Conservation (phyloP, 2,113 vertebrate genomes). For the Camelus bactrianus region DNA sequence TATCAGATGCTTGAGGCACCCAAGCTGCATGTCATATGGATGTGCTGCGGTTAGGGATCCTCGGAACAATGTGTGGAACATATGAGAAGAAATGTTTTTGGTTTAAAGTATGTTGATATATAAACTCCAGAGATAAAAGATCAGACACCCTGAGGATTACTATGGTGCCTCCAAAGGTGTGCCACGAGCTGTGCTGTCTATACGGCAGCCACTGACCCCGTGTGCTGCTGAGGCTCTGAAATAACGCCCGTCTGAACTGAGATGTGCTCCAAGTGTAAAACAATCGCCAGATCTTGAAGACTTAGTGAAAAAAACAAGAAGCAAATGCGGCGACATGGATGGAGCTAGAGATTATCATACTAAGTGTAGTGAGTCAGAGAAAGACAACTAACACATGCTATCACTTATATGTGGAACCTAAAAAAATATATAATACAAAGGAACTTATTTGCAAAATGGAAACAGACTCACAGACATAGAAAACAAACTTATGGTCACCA, state of each 20-base stretch:
- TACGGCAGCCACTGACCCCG: rapidly evolving
- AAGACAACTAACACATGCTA: too few species aligned
- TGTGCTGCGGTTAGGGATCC: not conserved
- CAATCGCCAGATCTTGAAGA: not conserved
- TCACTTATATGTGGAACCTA: too few species aligned
- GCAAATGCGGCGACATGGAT: too few species aligned
- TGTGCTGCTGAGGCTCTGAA: not conserved
- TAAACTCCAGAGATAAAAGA: not conserved
- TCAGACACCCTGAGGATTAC: not conserved
- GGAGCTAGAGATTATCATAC: too few species aligned
- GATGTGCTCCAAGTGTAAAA: not conserved
- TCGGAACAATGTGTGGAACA: not conserved
- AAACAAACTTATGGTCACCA: too few species aligned
- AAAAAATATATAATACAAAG: too few species aligned
- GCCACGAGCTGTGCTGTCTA: not conserved
- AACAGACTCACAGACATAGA: too few species aligned
- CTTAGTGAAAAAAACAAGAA: not conserved
- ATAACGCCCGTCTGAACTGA: not conserved
- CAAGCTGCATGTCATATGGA: not conserved
- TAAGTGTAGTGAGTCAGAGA: too few species aligned
- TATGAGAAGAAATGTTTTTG: not conserved
- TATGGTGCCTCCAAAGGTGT: not conserved
- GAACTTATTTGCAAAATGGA: too few species aligned
- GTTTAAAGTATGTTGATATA: not conserved
- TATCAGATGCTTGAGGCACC: not conserved